phyloP scores from a whole-genome alignment of 2,888 invertebrate species.

The Candidula unifasciata region DNA sequence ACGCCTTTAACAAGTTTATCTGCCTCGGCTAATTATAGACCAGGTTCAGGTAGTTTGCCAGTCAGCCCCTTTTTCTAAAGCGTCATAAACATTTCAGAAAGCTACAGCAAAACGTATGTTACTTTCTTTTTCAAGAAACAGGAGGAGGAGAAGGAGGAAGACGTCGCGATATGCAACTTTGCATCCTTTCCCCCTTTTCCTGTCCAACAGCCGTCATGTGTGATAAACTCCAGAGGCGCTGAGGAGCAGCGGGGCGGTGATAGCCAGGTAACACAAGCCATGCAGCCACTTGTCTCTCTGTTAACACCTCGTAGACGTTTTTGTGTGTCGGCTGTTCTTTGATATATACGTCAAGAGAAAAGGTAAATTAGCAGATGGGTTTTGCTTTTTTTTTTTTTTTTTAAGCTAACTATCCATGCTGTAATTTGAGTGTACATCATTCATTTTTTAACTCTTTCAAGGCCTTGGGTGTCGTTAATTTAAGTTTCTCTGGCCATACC shows the following conservation, averaged over 20 bases:
- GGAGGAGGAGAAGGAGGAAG: too few relatives aligned
- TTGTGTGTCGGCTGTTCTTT: neutral
- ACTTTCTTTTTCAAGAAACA: too few relatives aligned
- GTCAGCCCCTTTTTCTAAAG: neutral
- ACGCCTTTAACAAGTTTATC: neutral
- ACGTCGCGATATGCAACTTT: neutral
- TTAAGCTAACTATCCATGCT: neutral
- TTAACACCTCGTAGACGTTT: slow-evolving; percentile 14
- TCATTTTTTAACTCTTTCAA: too few relatives aligned
- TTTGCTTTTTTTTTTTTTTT: neutral
- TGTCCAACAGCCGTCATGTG: neutral
- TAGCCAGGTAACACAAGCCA: slow-evolving; percentile 19
- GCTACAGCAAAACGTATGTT: too few relatives aligned
- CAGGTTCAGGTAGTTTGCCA: neutral
- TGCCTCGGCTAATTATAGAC: neutral
- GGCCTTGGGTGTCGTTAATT: too few relatives aligned
- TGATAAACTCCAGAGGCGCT: slow-evolving; percentile 7
- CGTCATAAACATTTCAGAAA: neutral
- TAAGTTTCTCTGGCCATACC: too few relatives aligned
- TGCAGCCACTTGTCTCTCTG: slow-evolving; percentile 21
- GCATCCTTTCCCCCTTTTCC: neutral
- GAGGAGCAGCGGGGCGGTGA: neutral
- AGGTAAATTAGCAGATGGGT: neutral
- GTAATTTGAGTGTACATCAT: neutral
- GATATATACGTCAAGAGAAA: neutral